Percentiles rank a stretch among this genome's conserved stretches.
These are phyloP conservation scores for Didymodactylos carnosus DNA, from an alignment of 2,888 invertebrate species.

Conservation along the genomic window DNA sequence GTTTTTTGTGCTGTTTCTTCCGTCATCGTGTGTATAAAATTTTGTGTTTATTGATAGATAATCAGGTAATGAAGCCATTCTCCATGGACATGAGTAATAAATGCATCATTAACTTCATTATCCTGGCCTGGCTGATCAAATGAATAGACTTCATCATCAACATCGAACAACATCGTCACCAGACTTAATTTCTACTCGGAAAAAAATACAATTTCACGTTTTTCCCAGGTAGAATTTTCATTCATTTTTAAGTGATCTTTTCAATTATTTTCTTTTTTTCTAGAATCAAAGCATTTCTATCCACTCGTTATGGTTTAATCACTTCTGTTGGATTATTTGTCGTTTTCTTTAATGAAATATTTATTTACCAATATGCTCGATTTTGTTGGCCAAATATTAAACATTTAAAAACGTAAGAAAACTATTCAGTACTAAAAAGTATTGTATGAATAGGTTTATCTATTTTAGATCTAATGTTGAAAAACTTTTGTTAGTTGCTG, in stretches of 20 bases:
- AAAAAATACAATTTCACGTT: not conserved
- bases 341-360: not conserved
- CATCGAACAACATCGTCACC: no score
- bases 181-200: not conserved
- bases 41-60: no score
- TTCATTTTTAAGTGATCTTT: not conserved
- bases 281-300: not conserved
- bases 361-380: not conserved
- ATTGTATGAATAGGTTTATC: no score
- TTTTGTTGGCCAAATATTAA: not conserved
- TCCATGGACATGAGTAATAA: no score
- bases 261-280: not conserved
- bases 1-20: no score
- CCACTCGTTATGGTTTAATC: not conserved
- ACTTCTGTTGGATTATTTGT: not conserved
- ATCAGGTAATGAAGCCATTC: no score
- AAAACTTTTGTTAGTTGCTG: constrained; percentile 41
- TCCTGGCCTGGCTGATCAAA: no score
- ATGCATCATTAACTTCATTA: no score
- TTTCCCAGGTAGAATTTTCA: not conserved
- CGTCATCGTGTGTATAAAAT: no score
- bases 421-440: no score
- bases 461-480: not conserved
- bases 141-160: no score
- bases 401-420: not conserved